These are phyloP conservation scores for Megaceryle torquata DNA, from an alignment of 2,113 vertebrate genomes.

Conservation along the genomic window DNA sequence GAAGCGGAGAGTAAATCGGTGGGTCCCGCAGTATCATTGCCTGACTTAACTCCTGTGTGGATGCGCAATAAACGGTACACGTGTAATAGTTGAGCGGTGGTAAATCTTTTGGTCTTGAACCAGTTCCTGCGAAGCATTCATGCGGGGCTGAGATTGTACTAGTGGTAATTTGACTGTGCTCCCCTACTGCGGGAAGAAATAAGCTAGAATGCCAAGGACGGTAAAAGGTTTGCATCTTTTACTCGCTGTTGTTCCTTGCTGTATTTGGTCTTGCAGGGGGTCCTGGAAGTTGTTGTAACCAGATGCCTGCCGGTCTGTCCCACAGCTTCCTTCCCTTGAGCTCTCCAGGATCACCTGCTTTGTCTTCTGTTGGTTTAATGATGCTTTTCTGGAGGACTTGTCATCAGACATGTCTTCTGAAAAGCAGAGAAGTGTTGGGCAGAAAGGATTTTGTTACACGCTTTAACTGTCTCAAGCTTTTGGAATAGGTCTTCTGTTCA, in stretches of 20 bases:
- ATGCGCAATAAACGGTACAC: not conserved
- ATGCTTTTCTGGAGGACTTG: not conserved
- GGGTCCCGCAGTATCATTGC: not conserved
- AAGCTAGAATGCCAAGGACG: not conserved
- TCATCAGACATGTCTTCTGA: too few species aligned
- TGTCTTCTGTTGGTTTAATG: not conserved
- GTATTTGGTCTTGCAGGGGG: not conserved
- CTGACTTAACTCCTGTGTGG: not conserved
- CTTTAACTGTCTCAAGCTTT: not conserved
- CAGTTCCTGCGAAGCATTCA: not conserved
- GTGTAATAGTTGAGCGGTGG: accelerated
- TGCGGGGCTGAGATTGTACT: not conserved
- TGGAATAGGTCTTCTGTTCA: accelerated
- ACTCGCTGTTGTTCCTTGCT: not conserved
- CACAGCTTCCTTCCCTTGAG: not conserved
- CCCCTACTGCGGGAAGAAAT: not conserved
- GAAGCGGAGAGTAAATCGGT: not conserved
- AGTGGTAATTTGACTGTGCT: too few species aligned
- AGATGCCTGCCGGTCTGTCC: not conserved
- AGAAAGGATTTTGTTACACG: not conserved
- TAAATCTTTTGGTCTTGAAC: not conserved
- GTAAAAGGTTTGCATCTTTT: not conserved
- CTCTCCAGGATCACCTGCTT: not conserved
- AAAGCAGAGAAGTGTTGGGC: not conserved
- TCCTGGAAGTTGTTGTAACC: not conserved